Percentiles rank a stretch among this genome's conserved stretches.
Conservation (phyloP, 2,888 invertebrate genomes). For the Gari tellinella region DNA sequence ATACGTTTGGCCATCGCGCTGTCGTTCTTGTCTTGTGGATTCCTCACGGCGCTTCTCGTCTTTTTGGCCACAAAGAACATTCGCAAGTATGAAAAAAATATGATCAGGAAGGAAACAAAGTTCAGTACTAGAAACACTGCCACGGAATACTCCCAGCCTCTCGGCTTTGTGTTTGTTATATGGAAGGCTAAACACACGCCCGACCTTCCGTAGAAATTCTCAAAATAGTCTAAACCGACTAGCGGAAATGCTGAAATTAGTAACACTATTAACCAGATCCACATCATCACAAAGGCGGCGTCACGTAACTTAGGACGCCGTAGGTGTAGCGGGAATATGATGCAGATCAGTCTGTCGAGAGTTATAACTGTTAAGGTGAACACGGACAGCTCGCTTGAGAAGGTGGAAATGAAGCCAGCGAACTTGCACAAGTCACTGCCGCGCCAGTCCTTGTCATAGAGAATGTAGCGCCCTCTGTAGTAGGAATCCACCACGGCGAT, state of each 20-base stretch:
- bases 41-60: constrained; percentile 84
- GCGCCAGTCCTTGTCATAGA: constrained; percentile 79
- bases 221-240: constrained; percentile 83
- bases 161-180: constrained; percentile 85
- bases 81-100: constrained; percentile 85
- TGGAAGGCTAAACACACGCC: constrained; percentile 86
- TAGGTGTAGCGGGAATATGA: constrained; percentile 82
- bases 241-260: constrained; percentile 76
- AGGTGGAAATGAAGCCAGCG: constrained; percentile 82
- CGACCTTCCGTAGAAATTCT: constrained; percentile 86
- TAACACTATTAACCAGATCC: constrained; percentile 77
- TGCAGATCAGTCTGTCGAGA: constrained; percentile 83
- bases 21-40: constrained; percentile 82
- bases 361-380: constrained; percentile 85
- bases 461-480: constrained; percentile 85
- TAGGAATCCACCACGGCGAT: constrained; percentile 81
- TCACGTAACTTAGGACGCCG: constrained; percentile 76
- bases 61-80: constrained; percentile 85
- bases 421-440: constrained; percentile 78
- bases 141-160: constrained; percentile 86
- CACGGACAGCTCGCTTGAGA: constrained; percentile 85
- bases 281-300: constrained; percentile 76
- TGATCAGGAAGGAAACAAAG: constrained; percentile 85
- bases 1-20: constrained; percentile 85
- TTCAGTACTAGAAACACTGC: constrained; percentile 86